Percentiles rank a stretch among this genome's conserved stretches.
Conservation (phyloP, 2,888 invertebrate genomes). For the Conchocele bisecta region DNA sequence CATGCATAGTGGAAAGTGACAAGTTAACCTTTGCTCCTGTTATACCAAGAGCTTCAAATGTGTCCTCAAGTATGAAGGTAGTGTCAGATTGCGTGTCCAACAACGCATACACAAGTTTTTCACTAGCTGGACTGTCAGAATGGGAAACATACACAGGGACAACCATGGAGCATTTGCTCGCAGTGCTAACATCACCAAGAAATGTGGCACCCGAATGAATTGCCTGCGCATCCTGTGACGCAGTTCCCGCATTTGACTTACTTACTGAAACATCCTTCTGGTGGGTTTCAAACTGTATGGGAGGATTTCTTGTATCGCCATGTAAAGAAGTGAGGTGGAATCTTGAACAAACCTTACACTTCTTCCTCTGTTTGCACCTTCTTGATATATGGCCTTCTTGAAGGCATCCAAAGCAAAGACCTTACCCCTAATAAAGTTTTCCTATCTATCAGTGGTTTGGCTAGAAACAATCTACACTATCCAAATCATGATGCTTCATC, state of each 20-base stretch:
- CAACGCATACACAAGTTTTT: conserved; percentile 56
- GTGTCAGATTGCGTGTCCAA: conserved; percentile 61
- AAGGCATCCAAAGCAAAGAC: conserved; percentile 40
- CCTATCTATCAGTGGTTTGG: conserved; percentile 24
- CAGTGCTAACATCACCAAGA: background rate
- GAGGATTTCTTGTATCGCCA: conserved; percentile 11
- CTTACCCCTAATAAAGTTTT: conserved; percentile 28
- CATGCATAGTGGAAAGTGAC: conserved; percentile 43
- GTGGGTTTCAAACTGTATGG: background rate
- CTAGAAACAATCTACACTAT: conserved; percentile 25
- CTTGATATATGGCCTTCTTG: conserved; percentile 23
- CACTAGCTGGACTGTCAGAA: conserved; percentile 37
- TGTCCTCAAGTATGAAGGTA: conserved; percentile 44
- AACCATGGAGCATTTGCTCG: conserved; percentile 24
- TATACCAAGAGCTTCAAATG: conserved; percentile 29
- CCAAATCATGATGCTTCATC: conserved; percentile 40
- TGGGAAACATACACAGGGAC: conserved; percentile 54
- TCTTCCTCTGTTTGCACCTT: conserved; percentile 19
- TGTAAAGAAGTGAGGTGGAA: conserved; percentile 41
- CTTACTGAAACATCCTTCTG: background rate
- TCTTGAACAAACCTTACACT: conserved; percentile 28
- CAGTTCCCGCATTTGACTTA: background rate
- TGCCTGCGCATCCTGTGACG: background rate
- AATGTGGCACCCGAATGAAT: background rate
- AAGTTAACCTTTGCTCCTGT: conserved; percentile 26